These are phyloP conservation scores for Psilopogon haemacephalus DNA, from an alignment of 2,113 vertebrate species.

Conservation along the genomic window DNA sequence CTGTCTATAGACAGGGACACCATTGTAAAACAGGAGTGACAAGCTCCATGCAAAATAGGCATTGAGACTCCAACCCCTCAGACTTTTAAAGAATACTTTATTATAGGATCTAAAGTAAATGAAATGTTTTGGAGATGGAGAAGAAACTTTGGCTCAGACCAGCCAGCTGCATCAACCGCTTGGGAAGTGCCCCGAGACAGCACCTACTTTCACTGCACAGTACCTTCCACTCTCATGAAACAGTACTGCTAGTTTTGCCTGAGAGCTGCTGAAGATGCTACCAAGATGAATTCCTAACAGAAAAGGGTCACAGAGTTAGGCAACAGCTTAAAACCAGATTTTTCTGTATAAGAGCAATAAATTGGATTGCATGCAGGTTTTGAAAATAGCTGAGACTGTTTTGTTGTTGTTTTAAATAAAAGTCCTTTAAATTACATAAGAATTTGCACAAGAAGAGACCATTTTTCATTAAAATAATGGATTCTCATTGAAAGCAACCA, in stretches of 20 bases:
- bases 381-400: not conserved
- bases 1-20: not conserved
- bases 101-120: not conserved
- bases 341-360: not conserved
- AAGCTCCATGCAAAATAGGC: not conserved
- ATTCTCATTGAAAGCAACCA: not conserved
- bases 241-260: not conserved
- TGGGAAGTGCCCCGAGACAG: not conserved
- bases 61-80: not conserved
- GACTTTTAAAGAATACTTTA: not conserved
- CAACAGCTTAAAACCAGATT: not conserved
- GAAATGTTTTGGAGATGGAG: not conserved
- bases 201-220: not conserved
- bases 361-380: not conserved
- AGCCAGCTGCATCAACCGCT: rapidly evolving
- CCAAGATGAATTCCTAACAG: not conserved
- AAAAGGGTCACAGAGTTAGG: not conserved
- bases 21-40: rapidly evolving
- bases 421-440: not conserved
- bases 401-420: not conserved
- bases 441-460: not conserved
- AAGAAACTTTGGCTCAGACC: not conserved
- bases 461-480: not conserved
- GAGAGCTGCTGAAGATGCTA: not conserved
- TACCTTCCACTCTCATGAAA: not conserved